Percentiles rank a stretch among this genome's conserved stretches.
phyloP scores from a whole-genome alignment of 1,140 invertebrate genomes.

The Tribolium madens region DNA sequence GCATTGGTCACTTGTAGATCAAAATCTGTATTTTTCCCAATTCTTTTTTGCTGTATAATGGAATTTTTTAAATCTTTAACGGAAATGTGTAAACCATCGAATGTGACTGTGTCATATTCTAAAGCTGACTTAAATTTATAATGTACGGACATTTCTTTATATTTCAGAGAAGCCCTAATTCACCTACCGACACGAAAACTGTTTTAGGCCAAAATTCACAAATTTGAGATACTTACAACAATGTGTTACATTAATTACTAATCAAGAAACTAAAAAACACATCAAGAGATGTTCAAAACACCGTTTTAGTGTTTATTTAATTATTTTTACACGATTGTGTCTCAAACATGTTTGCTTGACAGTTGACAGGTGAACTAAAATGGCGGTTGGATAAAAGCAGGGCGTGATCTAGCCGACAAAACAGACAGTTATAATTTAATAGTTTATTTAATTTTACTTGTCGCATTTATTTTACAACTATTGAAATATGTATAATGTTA shows the following conservation, averaged over 20 bases:
- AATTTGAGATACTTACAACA: not conserved
- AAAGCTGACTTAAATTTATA: conserved; percentile 98
- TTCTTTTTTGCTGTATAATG: conserved; percentile 94
- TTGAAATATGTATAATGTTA: not conserved
- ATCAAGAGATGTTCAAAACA: not conserved
- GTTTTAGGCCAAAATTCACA: not conserved
- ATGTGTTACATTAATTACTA: not conserved
- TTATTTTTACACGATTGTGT: not conserved
- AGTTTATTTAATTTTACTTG: not conserved
- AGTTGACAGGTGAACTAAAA: conserved; percentile 11
- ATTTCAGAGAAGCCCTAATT: not conserved
- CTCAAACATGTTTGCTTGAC: conserved; percentile 34
- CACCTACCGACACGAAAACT: not conserved
- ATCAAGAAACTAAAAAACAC: not conserved
- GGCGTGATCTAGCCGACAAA: not conserved
- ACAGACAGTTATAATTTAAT: not conserved
- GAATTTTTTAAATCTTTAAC: conserved; percentile 94
- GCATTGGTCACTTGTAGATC: conserved; percentile 97
- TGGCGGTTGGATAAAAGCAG: not conserved
- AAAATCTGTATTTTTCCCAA: conserved; percentile 94
- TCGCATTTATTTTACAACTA: not conserved
- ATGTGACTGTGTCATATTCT: conserved; percentile 95
- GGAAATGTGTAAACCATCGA: conserved; percentile 96
- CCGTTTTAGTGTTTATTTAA: not conserved
- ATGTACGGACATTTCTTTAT: conserved; percentile 87